These are phyloP conservation scores for Panagrolaimus sp. DNA, from an alignment of 1,140 invertebrate genomes.

Conservation along the genomic window DNA sequence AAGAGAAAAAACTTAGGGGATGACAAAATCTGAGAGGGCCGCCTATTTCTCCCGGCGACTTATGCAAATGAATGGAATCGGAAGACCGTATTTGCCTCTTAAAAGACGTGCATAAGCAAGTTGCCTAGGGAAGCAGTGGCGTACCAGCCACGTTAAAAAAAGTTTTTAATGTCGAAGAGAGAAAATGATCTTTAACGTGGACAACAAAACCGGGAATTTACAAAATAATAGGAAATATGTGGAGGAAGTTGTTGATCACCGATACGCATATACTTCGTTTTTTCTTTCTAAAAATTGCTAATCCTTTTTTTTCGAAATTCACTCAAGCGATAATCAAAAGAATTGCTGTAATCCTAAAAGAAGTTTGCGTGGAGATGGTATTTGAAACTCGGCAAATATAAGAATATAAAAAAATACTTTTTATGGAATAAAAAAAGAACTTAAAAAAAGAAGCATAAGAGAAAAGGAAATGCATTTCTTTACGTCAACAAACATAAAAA, in stretches of 20 bases:
- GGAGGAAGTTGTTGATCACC: conserved; percentile 8
- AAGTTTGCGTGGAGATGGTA: background rate
- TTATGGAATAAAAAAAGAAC: too few species aligned
- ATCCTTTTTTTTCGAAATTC: conserved; percentile 12
- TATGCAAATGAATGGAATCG: conserved; percentile 1
- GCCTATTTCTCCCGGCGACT: conserved; percentile 7
- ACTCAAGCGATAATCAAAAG: conserved; percentile 16
- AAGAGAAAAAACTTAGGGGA: too few species aligned
- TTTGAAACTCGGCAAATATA: too few species aligned
- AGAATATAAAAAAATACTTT: too few species aligned
- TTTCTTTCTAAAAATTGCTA: conserved; percentile 6
- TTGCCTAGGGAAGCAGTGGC: background rate
- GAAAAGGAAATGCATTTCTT: too few species aligned
- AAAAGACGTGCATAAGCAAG: conserved; percentile 4
- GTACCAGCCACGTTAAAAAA: conserved; percentile 3
- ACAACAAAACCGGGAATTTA: conserved; percentile 3
- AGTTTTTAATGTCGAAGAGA: background rate
- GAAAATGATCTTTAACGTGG: conserved; percentile 11
- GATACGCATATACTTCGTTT: background rate
- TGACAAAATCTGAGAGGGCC: background rate
- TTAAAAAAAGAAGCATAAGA: too few species aligned
- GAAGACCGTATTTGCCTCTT: conserved; percentile 15
- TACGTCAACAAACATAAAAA: too few species aligned
- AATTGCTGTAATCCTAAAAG: conserved; percentile 12
- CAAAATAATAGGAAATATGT: too few species aligned